phyloP scores from a whole-genome alignment of 2,888 invertebrate species.

The Amitus sp. region DNA sequence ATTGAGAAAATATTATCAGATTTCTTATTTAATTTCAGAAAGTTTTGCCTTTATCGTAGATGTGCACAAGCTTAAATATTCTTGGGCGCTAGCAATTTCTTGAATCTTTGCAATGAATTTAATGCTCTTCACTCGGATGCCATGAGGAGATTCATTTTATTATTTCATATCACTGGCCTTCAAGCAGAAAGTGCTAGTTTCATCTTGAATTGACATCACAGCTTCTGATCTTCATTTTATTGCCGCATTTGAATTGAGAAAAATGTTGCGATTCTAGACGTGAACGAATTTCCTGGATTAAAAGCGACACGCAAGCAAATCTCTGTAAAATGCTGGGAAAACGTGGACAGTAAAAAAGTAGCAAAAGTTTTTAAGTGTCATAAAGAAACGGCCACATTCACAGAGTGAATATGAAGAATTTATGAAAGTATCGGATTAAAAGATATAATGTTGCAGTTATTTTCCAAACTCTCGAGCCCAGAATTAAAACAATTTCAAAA shows the following conservation, averaged over 20 bases:
- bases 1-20: too few species aligned
- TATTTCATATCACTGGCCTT: constrained; percentile 21
- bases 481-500: too few species aligned
- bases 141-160: constrained; percentile 53
- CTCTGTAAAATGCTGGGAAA: constrained; percentile 30
- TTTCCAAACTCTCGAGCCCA: too few species aligned
- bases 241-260: constrained; percentile 19
- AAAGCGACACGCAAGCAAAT: constrained; percentile 30
- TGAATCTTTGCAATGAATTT: constrained; percentile 47
- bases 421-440: too few species aligned
- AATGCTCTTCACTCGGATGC: constrained; percentile 48
- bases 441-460: too few species aligned
- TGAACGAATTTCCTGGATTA: constrained; percentile 25
- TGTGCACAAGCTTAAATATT: too few species aligned
- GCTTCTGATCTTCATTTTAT: constrained; percentile 25
- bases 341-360: background rate
- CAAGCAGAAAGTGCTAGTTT: constrained; percentile 44
- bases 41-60: too few species aligned
- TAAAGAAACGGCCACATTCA: too few species aligned
- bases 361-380: background rate
- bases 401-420: too few species aligned
- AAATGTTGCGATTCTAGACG: constrained; percentile 40
- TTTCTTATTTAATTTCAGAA: too few species aligned
- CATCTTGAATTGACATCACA: constrained; percentile 33
- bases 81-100: constrained; percentile 34